A percentile compares a stretch with the other conserved stretches of the same genome.
Conservation (phyloP, 2,113 vertebrate species). For the Podarcis muralis region DNA sequence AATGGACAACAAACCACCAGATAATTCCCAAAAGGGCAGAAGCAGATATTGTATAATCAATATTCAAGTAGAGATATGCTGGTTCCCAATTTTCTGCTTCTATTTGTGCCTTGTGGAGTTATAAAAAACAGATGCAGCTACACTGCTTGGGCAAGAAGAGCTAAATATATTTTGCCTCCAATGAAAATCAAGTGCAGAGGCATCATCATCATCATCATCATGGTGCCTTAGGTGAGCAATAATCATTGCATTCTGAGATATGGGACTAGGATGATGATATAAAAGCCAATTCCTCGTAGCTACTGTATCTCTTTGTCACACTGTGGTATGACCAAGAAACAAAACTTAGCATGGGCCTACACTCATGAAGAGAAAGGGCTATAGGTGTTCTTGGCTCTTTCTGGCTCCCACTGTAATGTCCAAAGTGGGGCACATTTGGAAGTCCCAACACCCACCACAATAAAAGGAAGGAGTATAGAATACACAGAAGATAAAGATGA, state of each 20-base stretch:
- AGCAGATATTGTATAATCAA: conserved; percentile 47
- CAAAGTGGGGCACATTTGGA: background rate
- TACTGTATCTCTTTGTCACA: background rate
- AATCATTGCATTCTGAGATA: background rate
- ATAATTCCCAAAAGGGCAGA: conserved; percentile 47
- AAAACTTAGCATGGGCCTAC: background rate
- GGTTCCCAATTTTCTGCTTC: conserved; percentile 38
- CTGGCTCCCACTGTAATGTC: background rate
- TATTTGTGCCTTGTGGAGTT: background rate
- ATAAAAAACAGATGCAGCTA: background rate
- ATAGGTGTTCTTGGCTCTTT: background rate
- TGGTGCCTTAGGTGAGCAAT: background rate
- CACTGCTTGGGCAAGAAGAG: background rate
- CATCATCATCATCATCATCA: background rate
- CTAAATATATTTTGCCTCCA: background rate
- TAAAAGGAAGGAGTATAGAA: no score
- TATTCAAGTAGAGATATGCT: conserved; percentile 35
- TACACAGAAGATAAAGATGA: background rate
- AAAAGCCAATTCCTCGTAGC: background rate
- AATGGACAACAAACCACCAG: conserved; percentile 42
- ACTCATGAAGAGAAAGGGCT: background rate
- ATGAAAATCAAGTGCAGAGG: background rate
- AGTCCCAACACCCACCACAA: background rate
- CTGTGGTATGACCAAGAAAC: background rate
- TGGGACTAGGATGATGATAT: background rate